These are phyloP conservation scores for Tiaroga cobitis DNA, from an alignment of 2,797 vertebrate genomes.

Conservation along the genomic window DNA sequence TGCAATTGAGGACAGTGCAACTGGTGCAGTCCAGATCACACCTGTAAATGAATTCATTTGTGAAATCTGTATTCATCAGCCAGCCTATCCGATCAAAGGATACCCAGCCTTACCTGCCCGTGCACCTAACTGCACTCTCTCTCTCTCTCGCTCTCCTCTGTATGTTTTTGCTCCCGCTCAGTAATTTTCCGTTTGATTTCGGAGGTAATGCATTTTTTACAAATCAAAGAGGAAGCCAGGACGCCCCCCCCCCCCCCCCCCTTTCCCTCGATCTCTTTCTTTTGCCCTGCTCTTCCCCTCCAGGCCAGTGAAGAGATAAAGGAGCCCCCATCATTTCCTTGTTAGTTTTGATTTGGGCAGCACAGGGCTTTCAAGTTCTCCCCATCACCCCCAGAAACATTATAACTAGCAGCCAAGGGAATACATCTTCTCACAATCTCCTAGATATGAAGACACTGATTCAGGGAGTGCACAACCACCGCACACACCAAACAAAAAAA, in stretches of 20 bases:
- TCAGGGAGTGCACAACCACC: constrained; percentile 65
- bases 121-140: constrained; percentile 43
- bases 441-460: constrained; percentile 73
- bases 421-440: constrained; percentile 77
- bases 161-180: constrained; percentile 77
- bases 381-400: constrained; percentile 97
- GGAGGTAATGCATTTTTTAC: constrained; percentile 94
- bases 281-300: constrained; percentile 73
- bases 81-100: constrained; percentile 70
- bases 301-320: constrained; percentile 87
- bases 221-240: constrained; percentile 89
- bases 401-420: constrained; percentile 97
- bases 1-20: not conserved
- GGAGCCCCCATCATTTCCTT: constrained; percentile 92
- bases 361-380: constrained; percentile 93
- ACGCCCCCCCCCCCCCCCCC: constrained; percentile 64
- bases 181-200: constrained; percentile 93
- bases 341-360: constrained; percentile 97
- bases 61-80: constrained; percentile 40
- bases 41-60: constrained; percentile 40
- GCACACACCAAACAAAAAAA: constrained; percentile 43
- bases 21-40: not conserved
- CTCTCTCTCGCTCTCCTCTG: constrained; percentile 55
- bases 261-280: constrained; percentile 69
- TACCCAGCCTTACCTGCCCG: constrained; percentile 57